Base-by-base conservation (phyloP, 2,113 vertebrate genomes). In the Mixornis gularis region DNA sequence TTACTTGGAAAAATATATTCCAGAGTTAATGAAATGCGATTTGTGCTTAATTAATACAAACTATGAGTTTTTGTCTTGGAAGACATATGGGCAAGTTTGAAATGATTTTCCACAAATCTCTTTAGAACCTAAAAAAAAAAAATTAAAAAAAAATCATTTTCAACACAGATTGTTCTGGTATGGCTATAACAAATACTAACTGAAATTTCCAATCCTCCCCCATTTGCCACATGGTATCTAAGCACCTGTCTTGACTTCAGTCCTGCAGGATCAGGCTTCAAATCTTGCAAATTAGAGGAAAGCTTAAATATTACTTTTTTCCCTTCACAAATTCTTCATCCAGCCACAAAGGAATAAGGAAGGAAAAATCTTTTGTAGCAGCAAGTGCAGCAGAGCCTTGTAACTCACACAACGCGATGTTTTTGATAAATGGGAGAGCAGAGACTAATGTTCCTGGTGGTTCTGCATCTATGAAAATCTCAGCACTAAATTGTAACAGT, bases 141-240 rank as follows among this genome's bases (percentile, higher is more conserved):
- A 17, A 17, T 38, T 41, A 14, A 40, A 16, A 21, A 11, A 1
- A 12, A 49, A 38, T 38, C 8, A 38, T 38, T 38, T 38, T 56
- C 64, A 44, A 60, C 13, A 53, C 10, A 70, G 20, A 52, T 11
- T 8, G 5, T 41, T 82, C 65, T 44, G 19, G 8, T n/a, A 32
- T 7, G 70, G 29, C 24, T 58, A 30, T 6, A 17, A 40, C 1
- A 1, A 73, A 55, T 5, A 34, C 12, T 16, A 72, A 59, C 16
- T 27, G 56, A 55, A 46, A 59, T 36, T 79, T 88, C 52, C 27
- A 43, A 7, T 40, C 26, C n/a, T 12, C 2, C 1, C 34, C 30
- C 0, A 3, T 40, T 58, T 69, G 10, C 13, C 30, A 40, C 34
- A 41, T 0, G 3, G 3, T 36, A 71, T 29, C 24, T 58, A 71